Evolutionary conservation across 2,113 vertebrate genomes (phyloP).

Genomic region (Zapornia atra): DNA sequence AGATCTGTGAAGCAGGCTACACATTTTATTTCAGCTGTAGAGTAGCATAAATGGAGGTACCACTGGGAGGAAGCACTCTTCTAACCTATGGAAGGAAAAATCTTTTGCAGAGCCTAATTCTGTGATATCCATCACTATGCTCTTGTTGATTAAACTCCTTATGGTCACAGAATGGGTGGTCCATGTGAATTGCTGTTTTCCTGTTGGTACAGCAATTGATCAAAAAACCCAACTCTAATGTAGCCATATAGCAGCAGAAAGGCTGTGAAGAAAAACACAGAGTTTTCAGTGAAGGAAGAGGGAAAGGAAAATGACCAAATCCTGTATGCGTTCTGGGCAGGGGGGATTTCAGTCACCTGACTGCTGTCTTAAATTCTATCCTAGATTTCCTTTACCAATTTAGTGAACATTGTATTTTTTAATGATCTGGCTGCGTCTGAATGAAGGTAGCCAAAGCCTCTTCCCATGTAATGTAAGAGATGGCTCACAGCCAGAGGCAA

Average conservation of each 20-base stretch:
- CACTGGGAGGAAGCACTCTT: not conserved
- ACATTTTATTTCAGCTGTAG: not conserved
- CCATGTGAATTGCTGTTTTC: not conserved
- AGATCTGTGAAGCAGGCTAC: not conserved
- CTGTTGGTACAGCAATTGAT: not conserved
- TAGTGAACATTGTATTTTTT: not conserved
- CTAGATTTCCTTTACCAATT: not conserved
- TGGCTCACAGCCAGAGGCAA: not conserved
- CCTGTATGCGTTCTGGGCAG: not conserved
- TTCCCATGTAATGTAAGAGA: not conserved
- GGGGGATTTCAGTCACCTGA: not conserved
- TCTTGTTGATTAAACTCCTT: not conserved
- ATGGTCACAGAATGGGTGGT: not conserved
- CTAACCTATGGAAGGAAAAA: not conserved
- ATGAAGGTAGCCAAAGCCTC: not conserved
- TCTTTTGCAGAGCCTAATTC: not conserved
- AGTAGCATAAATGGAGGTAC: not conserved
- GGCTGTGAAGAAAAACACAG: not conserved
- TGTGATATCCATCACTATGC: not conserved
- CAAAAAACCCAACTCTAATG: not conserved
- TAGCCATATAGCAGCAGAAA: not conserved
- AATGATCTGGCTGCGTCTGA: not conserved
- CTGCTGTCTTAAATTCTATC: not conserved
- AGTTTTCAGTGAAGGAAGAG: not conserved
- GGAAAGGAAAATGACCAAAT: not conserved